Percentiles rank a stretch among this genome's conserved stretches.
phyloP scores from a whole-genome alignment of 2,113 vertebrate genomes.

The Megaceryle torquata region DNA sequence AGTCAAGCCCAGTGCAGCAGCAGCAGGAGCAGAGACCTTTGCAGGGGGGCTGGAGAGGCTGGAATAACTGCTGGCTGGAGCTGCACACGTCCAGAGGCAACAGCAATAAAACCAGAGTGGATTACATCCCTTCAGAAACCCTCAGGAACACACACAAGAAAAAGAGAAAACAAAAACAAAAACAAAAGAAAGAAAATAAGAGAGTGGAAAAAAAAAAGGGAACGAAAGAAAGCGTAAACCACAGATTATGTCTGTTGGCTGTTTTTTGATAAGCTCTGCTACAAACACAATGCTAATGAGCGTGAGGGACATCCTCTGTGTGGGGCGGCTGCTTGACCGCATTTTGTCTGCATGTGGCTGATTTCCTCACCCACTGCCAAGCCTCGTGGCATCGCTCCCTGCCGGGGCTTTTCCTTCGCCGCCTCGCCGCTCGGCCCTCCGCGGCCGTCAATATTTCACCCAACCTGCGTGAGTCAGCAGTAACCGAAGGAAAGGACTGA shows the following conservation, averaged over 20 bases:
- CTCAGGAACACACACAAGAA: not conserved
- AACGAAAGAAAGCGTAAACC: conserved; percentile 53
- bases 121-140: conserved; percentile 61
- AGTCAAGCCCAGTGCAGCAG: not conserved
- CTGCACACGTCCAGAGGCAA: conserved; percentile 56
- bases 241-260: conserved; percentile 71
- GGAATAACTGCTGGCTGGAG: conserved; percentile 57
- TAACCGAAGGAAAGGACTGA: conserved; percentile 39
- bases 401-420: conserved; percentile 50
- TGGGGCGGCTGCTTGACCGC: conserved; percentile 55
- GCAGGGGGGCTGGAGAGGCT: conserved; percentile 41
- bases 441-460: conserved; percentile 25
- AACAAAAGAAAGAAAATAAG: not conserved
- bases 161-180: not conserved
- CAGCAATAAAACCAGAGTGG: conserved; percentile 55
- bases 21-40: not conserved
- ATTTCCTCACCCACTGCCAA: conserved; percentile 64
- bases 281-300: conserved; percentile 66
- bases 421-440: not conserved
- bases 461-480: conserved; percentile 65
- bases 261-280: conserved; percentile 64
- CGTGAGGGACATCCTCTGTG: conserved; percentile 57
- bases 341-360: conserved; percentile 64
- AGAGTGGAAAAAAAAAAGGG: not conserved
- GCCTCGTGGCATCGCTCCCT: conserved; percentile 55